Percentiles rank a stretch among this genome's conserved stretches.
phyloP scores from a whole-genome alignment of 2,797 vertebrate species.

The Anguilla marmorata region DNA sequence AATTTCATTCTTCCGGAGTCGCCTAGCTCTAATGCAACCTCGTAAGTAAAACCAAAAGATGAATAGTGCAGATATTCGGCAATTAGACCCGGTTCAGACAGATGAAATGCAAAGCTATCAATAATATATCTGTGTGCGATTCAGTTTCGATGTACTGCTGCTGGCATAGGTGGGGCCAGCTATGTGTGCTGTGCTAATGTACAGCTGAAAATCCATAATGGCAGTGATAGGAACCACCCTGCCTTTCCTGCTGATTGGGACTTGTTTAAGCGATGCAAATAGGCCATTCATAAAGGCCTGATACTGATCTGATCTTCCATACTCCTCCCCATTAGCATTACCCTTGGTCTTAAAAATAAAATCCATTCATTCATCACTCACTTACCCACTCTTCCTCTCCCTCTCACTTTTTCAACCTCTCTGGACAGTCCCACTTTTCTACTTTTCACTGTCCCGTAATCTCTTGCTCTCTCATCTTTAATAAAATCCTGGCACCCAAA shows the following conservation, averaged over 20 bases:
- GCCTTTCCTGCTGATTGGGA: constrained; percentile 50
- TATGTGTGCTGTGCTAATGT: constrained; percentile 11
- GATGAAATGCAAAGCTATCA: neutral
- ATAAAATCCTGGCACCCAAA: constrained; percentile 36
- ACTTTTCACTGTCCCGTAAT: neutral
- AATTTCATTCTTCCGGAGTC: neutral
- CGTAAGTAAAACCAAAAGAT: neutral
- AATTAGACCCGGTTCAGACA: neutral
- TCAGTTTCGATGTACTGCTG: neutral
- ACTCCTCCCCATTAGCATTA: constrained; percentile 38
- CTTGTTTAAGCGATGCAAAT: constrained; percentile 49
- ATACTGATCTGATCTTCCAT: constrained; percentile 41
- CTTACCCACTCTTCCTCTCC: neutral
- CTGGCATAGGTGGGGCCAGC: neutral
- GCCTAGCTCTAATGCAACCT: neutral
- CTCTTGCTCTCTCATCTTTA: neutral
- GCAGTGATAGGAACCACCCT: constrained; percentile 45
- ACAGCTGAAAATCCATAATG: constrained; percentile 38
- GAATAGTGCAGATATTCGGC: neutral
- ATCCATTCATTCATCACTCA: constrained; percentile 45
- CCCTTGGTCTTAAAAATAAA: constrained; percentile 38
- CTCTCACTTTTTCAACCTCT: neutral
- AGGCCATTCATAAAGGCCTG: constrained; percentile 41
- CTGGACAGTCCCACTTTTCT: neutral
- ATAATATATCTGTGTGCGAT: neutral